Percentiles rank a stretch among this genome's conserved stretches.
These are phyloP conservation scores for Ridgeia piscesae DNA, from an alignment of 1,140 invertebrate species.

Conservation along the genomic window DNA sequence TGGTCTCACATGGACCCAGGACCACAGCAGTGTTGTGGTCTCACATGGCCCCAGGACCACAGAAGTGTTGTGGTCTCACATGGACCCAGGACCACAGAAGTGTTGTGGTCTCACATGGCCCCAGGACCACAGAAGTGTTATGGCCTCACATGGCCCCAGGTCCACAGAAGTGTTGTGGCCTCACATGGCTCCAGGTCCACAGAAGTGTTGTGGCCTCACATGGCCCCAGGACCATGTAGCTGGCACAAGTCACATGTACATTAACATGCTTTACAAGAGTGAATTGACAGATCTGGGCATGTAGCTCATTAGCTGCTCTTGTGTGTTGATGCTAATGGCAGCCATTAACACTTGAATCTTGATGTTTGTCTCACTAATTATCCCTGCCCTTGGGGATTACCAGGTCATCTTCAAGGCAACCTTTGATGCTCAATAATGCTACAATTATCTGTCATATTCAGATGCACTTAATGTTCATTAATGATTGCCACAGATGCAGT, in stretches of 20 bases:
- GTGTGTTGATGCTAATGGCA: background rate
- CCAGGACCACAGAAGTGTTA: too few relatives aligned
- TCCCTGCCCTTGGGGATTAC: background rate
- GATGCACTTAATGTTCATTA: background rate
- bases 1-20: too few relatives aligned
- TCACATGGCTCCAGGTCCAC: too few relatives aligned
- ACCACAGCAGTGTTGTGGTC: too few relatives aligned
- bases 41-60: too few relatives aligned
- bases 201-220: too few relatives aligned
- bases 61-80: too few relatives aligned
- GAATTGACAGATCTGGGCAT: background rate
- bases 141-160: too few relatives aligned
- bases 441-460: background rate
- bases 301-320: background rate
- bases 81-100: too few relatives aligned
- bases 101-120: too few relatives aligned
- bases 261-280: background rate
- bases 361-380: background rate
- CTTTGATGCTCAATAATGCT: background rate
- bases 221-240: too few relatives aligned
- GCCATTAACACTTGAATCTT: background rate
- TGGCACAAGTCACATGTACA: background rate
- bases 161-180: too few relatives aligned
- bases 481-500: background rate
- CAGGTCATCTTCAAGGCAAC: background rate